Percentiles rank a stretch among this genome's conserved stretches.
These are phyloP conservation scores for Mellilla xanthometata DNA, from an alignment of 2,888 invertebrate species.

Conservation along the genomic window DNA sequence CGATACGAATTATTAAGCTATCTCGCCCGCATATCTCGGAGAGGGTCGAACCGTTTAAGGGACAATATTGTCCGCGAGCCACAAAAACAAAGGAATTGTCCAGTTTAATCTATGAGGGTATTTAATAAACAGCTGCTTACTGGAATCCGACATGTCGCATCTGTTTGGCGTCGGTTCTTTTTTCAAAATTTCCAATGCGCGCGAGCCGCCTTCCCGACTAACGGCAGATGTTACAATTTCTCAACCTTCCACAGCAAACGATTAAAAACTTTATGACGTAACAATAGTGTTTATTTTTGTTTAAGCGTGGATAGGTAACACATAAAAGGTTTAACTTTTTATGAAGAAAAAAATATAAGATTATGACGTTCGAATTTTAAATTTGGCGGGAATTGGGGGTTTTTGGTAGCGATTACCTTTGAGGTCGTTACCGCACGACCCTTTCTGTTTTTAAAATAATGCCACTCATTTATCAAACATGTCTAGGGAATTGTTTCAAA, in stretches of 20 bases:
- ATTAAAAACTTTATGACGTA: conserved; percentile 23
- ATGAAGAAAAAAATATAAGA: conserved; percentile 56
- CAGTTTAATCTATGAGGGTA: conserved; percentile 75
- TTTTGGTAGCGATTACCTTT: conserved; percentile 63
- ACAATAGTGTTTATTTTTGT: conserved; percentile 14
- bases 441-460: conserved; percentile 61
- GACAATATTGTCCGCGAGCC: conserved; percentile 63
- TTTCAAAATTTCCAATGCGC: conserved; percentile 77
- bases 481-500: conserved; percentile 51
- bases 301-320: not conserved
- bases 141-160: conserved; percentile 79
- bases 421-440: conserved; percentile 68
- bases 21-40: conserved; percentile 68
- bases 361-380: conserved; percentile 77
- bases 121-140: conserved; percentile 79
- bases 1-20: conserved; percentile 60
- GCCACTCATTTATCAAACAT: conserved; percentile 66
- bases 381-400: conserved; percentile 67
- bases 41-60: conserved; percentile 68
- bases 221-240: conserved; percentile 69
- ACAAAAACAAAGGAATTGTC: conserved; percentile 71
- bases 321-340: conserved; percentile 33
- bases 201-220: conserved; percentile 61
- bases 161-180: conserved; percentile 68
- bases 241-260: conserved; percentile 18